A percentile compares a stretch with the other conserved stretches of the same genome.
These are phyloP conservation scores for Eupithecia insigniata DNA, from an alignment of 2,888 invertebrate genomes.

Conservation along the genomic window DNA sequence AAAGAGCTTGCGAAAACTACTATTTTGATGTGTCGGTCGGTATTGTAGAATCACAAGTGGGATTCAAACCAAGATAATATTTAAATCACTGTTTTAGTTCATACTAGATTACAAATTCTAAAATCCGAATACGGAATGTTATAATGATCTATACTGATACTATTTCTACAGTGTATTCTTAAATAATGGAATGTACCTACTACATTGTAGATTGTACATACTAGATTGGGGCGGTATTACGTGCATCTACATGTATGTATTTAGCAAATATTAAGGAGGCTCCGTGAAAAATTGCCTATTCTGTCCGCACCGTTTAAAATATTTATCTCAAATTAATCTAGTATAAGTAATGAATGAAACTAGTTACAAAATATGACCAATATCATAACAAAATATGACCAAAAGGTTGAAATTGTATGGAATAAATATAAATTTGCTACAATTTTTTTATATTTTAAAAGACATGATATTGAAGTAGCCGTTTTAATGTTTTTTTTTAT, in stretches of 20 bases:
- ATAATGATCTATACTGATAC: constrained; percentile 30
- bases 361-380: too few species aligned
- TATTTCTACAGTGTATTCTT: constrained; percentile 32
- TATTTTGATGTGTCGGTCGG: not conserved
- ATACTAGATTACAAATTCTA: constrained; percentile 25
- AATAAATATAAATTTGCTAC: too few species aligned
- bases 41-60: not conserved
- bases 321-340: too few species aligned
- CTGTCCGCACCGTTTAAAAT: too few species aligned
- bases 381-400: too few species aligned
- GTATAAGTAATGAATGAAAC: too few species aligned
- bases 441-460: too few species aligned
- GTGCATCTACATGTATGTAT: constrained; percentile 39
- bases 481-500: too few species aligned
- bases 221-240: constrained; percentile 59
- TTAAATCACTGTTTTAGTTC: constrained; percentile 15
- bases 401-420: too few species aligned
- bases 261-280: constrained; percentile 13
- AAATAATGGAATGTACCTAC: constrained; percentile 43
- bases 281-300: too few species aligned
- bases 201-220: constrained; percentile 38
- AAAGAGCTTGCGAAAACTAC: not conserved
- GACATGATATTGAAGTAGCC: too few species aligned
- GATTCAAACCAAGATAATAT: constrained; percentile 15
- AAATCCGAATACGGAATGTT: constrained; percentile 60